Evolutionary conservation across 2,113 vertebrate species (phyloP).

Genomic region (Scartelaos histophorus): DNA sequence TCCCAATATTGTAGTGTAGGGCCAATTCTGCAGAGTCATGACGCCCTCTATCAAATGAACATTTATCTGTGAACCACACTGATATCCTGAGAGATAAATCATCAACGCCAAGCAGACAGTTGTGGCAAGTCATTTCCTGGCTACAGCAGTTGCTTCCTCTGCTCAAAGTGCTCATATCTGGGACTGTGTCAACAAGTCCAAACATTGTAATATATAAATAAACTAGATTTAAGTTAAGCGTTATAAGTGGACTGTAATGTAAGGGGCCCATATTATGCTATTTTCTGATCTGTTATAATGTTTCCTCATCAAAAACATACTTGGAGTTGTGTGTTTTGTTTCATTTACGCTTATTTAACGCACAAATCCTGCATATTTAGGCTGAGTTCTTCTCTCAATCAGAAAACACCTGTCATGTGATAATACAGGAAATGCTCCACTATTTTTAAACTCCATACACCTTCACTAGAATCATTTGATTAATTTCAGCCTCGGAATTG

Average conservation of each 20-base stretch:
- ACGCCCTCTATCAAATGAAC: slow-evolving; percentile 47
- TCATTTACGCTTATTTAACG: too few relatives aligned
- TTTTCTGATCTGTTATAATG: too few relatives aligned
- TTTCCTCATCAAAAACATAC: too few relatives aligned
- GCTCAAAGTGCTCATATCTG: slow-evolving; percentile 29
- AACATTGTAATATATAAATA: neutral
- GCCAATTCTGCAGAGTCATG: slow-evolving; percentile 15
- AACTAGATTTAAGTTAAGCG: slow-evolving; percentile 2
- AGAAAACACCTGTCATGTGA: too few relatives aligned
- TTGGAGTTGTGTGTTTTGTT: too few relatives aligned
- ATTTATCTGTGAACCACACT: slow-evolving; percentile 29
- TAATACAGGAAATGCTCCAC: too few relatives aligned
- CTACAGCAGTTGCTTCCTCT: slow-evolving; percentile 17
- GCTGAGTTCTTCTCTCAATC: too few relatives aligned
- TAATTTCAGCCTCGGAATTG: too few relatives aligned
- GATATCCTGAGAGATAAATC: slow-evolving; percentile 57
- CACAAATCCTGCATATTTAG: too few relatives aligned
- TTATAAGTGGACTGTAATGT: neutral
- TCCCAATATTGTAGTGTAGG: slow-evolving; percentile 2
- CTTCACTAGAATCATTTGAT: too few relatives aligned
- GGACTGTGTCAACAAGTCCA: slow-evolving; percentile 10
- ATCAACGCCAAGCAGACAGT: slow-evolving; percentile 39
- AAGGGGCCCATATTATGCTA: too few relatives aligned
- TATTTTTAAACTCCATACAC: too few relatives aligned
- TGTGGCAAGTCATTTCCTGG: slow-evolving; percentile 59